Base-by-base conservation (phyloP, 2,113 vertebrate genomes). In the Psammodynastes pulverulentus region DNA sequence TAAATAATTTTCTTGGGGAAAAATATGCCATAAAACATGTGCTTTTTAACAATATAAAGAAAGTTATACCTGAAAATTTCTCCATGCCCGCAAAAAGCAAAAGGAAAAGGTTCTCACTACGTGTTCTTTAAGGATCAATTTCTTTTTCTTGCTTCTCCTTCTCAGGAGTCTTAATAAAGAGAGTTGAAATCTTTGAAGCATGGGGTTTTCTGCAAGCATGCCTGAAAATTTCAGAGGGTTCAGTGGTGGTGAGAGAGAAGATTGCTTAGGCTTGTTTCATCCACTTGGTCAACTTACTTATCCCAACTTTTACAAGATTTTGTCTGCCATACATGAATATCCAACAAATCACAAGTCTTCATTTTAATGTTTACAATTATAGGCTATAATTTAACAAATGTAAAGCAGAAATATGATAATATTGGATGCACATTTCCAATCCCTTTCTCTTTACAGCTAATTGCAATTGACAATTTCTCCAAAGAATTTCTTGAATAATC, bases 1-100 rank as follows among this genome's bases (percentile, higher is more conserved):
- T 46, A 46, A 90, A 26, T 19, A 29, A 58, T 93, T 92, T 67
- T n/a, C 21, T 91, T 92, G 56, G 88, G 88, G 89, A 7, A 92
- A 90, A 95, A 93, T 12, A 46, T 1, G 19, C 29, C 23, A 52
- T 56, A 89, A 89, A 17, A 17, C 0, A 0, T 72, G 85, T 19
- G 93, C 88, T 84, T 79, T 79, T 91, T 39, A 89, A 53, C 46
- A 86, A 89, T 1, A 8, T 34, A 72, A 72, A 43, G 87, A 93
- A 92, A 86, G 39, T 48, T 51, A 90, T 34, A 45, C 0, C 46
- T 48, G 21, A 91, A 48, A 62, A 49, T 0, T 39, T 48, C 23
- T 6, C n/a, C 67, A 17, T 7, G 5, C 15, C 5, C 67, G 17
- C 67, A 79, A 79, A n/a, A 19, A 79, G 2, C 7, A 79, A 39